phyloP scores from a whole-genome alignment of 2,113 vertebrate species.

The Poecile atricapillus region DNA sequence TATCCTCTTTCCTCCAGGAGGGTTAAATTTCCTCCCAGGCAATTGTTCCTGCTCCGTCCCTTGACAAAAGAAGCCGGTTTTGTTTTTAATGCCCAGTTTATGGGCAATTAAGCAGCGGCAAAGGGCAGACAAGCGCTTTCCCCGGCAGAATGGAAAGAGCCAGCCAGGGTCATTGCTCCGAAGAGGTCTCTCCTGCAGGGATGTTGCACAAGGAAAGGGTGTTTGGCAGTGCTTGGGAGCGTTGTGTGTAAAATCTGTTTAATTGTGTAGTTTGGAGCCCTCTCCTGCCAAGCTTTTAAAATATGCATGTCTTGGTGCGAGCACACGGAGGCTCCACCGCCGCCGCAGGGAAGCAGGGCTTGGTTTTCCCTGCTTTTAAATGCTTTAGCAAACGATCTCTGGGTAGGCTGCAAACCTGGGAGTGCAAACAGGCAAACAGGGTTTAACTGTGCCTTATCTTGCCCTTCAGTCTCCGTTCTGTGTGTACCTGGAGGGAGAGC shows the following conservation, averaged over 20 bases:
- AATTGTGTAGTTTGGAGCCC: conserved; percentile 64
- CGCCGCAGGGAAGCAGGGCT: not conserved
- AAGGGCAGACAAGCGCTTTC: not conserved
- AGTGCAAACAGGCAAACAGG: not conserved
- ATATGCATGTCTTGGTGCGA: not conserved
- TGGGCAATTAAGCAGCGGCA: not conserved
- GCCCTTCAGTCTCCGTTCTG: not conserved
- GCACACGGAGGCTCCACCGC: not conserved
- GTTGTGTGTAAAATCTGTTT: not conserved
- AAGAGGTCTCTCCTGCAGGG: not conserved
- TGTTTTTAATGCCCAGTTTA: not conserved
- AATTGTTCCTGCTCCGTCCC: not conserved
- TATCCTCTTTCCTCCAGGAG: not conserved
- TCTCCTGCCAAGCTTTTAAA: conserved; percentile 64
- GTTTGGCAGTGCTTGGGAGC: not conserved
- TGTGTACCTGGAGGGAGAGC: accelerated
- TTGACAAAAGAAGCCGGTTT: not conserved
- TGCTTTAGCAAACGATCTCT: not conserved
- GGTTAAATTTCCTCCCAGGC: not conserved
- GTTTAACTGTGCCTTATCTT: not conserved
- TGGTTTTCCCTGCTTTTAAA: not conserved
- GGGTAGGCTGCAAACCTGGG: not conserved
- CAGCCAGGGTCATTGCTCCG: accelerated
- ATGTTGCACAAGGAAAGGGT: accelerated
- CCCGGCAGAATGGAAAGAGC: not conserved